Percentiles rank a stretch among this genome's conserved stretches.
Evolutionary conservation across 2,113 vertebrate species (phyloP).

Genomic region (Rostratula benghalensis): DNA sequence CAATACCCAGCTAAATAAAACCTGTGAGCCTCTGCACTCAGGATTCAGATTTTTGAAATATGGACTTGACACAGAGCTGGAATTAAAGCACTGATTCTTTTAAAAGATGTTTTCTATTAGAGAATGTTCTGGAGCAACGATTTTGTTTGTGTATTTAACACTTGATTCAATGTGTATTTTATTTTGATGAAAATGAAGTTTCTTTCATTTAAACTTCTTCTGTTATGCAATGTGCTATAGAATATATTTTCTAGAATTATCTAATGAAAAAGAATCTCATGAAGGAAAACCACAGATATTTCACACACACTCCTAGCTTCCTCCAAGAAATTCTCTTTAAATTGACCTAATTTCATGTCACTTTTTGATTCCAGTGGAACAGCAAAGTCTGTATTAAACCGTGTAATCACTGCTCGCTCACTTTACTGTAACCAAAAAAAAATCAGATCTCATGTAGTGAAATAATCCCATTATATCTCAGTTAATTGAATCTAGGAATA

Average conservation of each 20-base stretch:
- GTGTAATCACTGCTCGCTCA: neutral
- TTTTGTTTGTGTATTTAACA: neutral
- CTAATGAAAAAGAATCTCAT: neutral
- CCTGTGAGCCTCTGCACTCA: fast-evolving
- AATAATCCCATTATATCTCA: slow-evolving; percentile 47
- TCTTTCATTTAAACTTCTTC: neutral
- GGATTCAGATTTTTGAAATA: neutral
- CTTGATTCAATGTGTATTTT: slow-evolving; percentile 1
- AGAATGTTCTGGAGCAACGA: neutral
- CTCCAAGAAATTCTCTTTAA: slow-evolving; percentile 22
- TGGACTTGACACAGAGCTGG: neutral
- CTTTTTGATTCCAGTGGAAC: slow-evolving; percentile 6
- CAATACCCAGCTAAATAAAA: neutral
- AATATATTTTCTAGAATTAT: neutral
- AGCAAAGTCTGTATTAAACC: neutral
- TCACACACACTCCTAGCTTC: neutral
- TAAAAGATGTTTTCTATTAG: neutral
- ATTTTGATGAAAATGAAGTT: neutral
- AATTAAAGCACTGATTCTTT: neutral
- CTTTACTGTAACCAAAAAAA: slow-evolving; percentile 16
- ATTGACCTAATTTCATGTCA: slow-evolving; percentile 13
- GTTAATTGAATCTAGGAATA: slow-evolving; percentile 50
- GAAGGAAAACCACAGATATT: neutral
- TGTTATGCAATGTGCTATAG: neutral
- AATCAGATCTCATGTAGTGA: slow-evolving; percentile 7